Conservation (phyloP, 2,888 invertebrate species). For the Tenthredo mesomela region DNA sequence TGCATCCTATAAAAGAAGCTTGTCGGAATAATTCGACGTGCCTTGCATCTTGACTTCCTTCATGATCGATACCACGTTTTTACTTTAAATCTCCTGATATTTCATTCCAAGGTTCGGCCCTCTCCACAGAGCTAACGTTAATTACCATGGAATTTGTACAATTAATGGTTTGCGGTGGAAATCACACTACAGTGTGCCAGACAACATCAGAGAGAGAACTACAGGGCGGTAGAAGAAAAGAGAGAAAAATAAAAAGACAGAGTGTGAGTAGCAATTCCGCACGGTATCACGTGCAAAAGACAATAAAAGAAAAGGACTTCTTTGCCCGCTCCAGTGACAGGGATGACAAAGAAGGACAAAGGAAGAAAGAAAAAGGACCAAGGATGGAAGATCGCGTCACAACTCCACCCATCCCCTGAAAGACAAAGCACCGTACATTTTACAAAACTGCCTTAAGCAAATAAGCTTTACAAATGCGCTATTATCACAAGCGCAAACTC, state of each 20-base stretch:
- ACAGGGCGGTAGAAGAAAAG: not conserved
- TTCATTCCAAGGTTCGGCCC: not conserved
- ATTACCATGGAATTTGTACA: slow-evolving; percentile 33
- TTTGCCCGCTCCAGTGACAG: slow-evolving; percentile 48
- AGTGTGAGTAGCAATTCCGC: slow-evolving; percentile 50
- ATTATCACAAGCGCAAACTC: slow-evolving; percentile 31
- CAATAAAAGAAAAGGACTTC: slow-evolving; percentile 51
- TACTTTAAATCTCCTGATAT: not conserved
- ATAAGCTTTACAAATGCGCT: slow-evolving; percentile 50
- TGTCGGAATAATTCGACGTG: slow-evolving; percentile 50
- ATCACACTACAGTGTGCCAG: slow-evolving; percentile 37
- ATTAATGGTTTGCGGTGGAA: slow-evolving; percentile 46
- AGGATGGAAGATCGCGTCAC: slow-evolving; percentile 48
- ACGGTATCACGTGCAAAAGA: slow-evolving; percentile 51
- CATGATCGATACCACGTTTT: slow-evolving; percentile 20
- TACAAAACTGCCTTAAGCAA: slow-evolving; percentile 50
- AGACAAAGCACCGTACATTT: slow-evolving; percentile 48
- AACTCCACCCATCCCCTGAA: slow-evolving; percentile 34
- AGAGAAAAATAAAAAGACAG: slow-evolving; percentile 36
- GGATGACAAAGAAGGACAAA: slow-evolving; percentile 50
- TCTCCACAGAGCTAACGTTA: not conserved
- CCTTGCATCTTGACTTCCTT: slow-evolving; percentile 29
- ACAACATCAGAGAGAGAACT: slow-evolving; percentile 2
- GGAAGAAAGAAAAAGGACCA: slow-evolving; percentile 34
- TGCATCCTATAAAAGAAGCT: slow-evolving; percentile 24